A percentile compares a stretch with the other conserved stretches of the same genome.
These are phyloP conservation scores for Tachystola acroxantha DNA, from an alignment of 2,888 invertebrate genomes.

Conservation along the genomic window DNA sequence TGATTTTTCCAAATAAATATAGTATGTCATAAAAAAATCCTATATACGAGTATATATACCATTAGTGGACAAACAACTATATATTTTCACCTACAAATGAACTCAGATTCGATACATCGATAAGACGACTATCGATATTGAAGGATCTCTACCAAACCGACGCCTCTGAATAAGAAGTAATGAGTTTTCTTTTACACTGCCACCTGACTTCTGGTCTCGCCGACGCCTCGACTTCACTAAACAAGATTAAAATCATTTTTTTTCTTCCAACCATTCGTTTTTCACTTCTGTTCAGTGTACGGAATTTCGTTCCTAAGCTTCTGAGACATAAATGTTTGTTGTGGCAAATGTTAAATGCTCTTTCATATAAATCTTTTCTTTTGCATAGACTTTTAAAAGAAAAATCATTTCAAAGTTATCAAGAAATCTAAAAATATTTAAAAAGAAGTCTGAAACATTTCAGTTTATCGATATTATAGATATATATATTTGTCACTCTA, in stretches of 20 bases:
- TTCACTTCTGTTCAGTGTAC: slow-evolving; percentile 22
- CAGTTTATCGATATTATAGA: no score
- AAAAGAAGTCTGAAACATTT: no score
- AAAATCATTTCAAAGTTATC: not conserved
- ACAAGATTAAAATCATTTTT: slow-evolving; percentile 68
- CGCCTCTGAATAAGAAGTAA: slow-evolving; percentile 70
- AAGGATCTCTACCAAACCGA: slow-evolving; percentile 35
- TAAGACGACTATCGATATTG: slow-evolving; percentile 26
- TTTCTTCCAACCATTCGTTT: slow-evolving; percentile 35
- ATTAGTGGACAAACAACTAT: no score
- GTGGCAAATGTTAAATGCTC: slow-evolving; percentile 6
- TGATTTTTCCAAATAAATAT: no score
- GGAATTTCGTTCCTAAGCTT: slow-evolving; percentile 25
- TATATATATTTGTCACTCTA: no score
- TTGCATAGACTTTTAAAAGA: slow-evolving; percentile 1
- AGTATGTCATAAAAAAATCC: no score
- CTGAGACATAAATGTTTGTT: slow-evolving; percentile 28
- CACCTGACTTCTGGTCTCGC: slow-evolving; percentile 62
- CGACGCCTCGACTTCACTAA: slow-evolving; percentile 58
- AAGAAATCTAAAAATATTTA: no score
- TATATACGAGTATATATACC: no score
- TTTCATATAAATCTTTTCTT: not conserved
- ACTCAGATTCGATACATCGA: slow-evolving; percentile 25
- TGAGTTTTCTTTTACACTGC: slow-evolving; percentile 70
- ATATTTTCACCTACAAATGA: slow-evolving; percentile 3